Conservation (phyloP, 1,140 invertebrate species). For the Periplaneta americana region DNA sequence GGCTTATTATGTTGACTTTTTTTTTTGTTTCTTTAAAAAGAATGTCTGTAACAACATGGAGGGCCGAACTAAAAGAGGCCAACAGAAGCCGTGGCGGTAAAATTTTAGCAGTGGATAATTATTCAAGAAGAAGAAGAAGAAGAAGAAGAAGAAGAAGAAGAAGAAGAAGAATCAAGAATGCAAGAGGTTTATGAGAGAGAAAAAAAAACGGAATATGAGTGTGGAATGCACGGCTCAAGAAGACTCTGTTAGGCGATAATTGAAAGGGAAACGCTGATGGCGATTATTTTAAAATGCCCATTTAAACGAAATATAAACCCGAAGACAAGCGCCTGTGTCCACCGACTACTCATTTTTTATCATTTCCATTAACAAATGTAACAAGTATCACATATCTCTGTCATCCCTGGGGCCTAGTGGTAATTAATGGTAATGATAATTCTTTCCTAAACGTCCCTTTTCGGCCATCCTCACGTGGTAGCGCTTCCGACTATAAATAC, state of each 20-base stretch:
- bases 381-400: no score
- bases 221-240: not conserved
- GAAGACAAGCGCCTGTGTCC: no score
- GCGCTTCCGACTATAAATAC: no score
- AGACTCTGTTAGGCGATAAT: not conserved
- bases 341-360: no score
- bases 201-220: not conserved
- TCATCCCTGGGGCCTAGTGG: no score
- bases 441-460: no score
- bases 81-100: not conserved
- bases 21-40: not conserved
- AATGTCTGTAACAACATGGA: not conserved
- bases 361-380: no score
- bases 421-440: no score
- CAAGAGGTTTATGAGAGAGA: not conserved
- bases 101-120: not conserved
- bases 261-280: not conserved
- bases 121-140: not conserved
- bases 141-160: no score
- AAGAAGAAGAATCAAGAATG: not conserved
- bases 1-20: not conserved
- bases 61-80: not conserved
- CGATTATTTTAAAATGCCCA: no score
- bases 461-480: no score
- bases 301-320: no score